These are phyloP conservation scores for Amphiura filiformis DNA, from an alignment of 35 echinoderm and acorn worm genomes.

Conservation along the genomic window DNA sequence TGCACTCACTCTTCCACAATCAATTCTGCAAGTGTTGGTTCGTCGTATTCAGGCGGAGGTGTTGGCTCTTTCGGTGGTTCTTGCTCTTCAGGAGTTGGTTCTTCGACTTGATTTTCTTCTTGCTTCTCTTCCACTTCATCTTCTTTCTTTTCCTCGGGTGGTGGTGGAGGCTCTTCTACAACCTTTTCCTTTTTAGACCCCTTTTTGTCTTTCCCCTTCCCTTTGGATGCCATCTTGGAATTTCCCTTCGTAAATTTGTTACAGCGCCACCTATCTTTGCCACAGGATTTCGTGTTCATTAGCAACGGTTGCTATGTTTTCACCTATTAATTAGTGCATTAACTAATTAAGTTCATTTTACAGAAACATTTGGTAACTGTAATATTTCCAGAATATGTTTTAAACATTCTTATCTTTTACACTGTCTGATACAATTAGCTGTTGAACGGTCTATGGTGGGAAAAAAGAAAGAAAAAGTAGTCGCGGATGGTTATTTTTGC, in stretches of 20 bases:
- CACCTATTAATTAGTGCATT: not conserved
- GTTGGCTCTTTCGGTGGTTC: slow-evolving; percentile 91
- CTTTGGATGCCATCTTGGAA: slow-evolving; percentile 78
- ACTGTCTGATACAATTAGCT: too few species aligned
- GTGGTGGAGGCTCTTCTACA: slow-evolving; percentile 78
- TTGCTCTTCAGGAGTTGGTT: slow-evolving; percentile 46
- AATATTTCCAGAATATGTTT: not conserved
- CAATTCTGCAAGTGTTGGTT: slow-evolving; percentile 88
- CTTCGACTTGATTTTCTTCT: slow-evolving; percentile 60
- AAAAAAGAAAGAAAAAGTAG: not conserved
- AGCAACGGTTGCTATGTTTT: slow-evolving; percentile 55
- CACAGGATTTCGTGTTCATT: slow-evolving; percentile 4
- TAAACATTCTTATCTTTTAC: not conserved
- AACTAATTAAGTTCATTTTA: not conserved
- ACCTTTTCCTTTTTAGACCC: slow-evolving; percentile 94
- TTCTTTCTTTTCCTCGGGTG: slow-evolving; percentile 80
- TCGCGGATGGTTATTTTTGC: not conserved
- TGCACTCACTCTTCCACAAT: slow-evolving; percentile 95
- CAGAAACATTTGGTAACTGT: not conserved
- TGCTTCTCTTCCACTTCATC: slow-evolving; percentile 60
- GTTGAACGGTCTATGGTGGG: too few species aligned
- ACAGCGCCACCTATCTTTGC: slow-evolving; percentile 52
- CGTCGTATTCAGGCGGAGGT: slow-evolving; percentile 84
- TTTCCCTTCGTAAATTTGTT: not conserved
- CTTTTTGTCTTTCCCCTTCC: slow-evolving; percentile 89